These are phyloP conservation scores for Catocala nupta DNA, from an alignment of 2,888 invertebrate genomes.

Conservation along the genomic window DNA sequence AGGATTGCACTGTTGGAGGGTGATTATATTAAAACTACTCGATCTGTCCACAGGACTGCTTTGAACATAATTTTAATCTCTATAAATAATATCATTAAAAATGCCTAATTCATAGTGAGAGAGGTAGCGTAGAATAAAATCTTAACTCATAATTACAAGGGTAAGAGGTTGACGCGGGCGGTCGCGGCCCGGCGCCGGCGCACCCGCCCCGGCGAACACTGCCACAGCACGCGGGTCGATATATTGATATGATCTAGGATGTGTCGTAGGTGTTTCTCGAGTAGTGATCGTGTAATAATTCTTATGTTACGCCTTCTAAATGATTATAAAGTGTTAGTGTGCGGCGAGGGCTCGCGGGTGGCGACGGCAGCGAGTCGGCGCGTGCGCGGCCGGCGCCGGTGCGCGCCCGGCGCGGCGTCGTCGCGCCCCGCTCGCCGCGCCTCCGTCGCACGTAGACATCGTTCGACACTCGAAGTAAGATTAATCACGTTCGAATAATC, in stretches of 20 bases:
- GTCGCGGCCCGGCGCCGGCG: slow-evolving; percentile 49
- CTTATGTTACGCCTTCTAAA: slow-evolving; percentile 84
- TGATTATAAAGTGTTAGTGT: slow-evolving; percentile 67
- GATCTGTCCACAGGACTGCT: slow-evolving; percentile 71
- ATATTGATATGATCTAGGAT: slow-evolving; percentile 88
- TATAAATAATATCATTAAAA: slow-evolving; percentile 78
- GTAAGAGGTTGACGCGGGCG: slow-evolving; percentile 57
- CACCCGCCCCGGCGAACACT: slow-evolving; percentile 63
- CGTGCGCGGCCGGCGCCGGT: slow-evolving; percentile 46
- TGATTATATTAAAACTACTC: slow-evolving; percentile 59
- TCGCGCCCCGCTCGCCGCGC: slow-evolving; percentile 51
- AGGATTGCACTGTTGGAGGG: slow-evolving; percentile 63
- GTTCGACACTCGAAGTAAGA: slow-evolving; percentile 82
- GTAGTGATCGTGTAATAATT: slow-evolving; percentile 86
- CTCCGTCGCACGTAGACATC: slow-evolving; percentile 70
- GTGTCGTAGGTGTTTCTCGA: slow-evolving; percentile 86
- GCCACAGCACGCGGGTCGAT: slow-evolving; percentile 72
- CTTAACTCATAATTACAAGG: slow-evolving; percentile 72
- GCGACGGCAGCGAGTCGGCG: slow-evolving; percentile 28
- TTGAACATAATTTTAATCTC: slow-evolving; percentile 73
- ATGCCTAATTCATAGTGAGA: slow-evolving; percentile 84
- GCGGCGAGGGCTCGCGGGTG: slow-evolving; percentile 56
- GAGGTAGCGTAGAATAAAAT: slow-evolving; percentile 82
- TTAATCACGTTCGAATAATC: slow-evolving; percentile 84
- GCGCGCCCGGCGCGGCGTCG: slow-evolving; percentile 54